Base-by-base conservation (phyloP, 2,888 invertebrate genomes). In the Nemapogon koenigi region DNA sequence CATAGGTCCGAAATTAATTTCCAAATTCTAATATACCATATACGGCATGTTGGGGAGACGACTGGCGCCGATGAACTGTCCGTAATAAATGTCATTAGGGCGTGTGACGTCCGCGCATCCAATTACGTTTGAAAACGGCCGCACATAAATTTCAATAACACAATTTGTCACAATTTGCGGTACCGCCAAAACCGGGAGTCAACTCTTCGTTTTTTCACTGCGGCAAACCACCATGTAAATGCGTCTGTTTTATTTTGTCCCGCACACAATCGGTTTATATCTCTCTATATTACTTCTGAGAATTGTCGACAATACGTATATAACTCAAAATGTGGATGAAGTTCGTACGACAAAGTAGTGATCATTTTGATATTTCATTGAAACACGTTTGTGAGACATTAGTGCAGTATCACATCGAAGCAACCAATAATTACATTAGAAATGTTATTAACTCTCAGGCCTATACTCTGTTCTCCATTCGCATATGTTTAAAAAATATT, bases 91-190 rank as follows among this genome's bases (percentile, higher is more conserved):
- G 65, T 65, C 66, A 69, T 72, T 64, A 69, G 64, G 61, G 59
- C 57, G 59, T 57, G 59, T 69, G 69, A 67, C 68, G 67, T 70
- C 65, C 61, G 62, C 57, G 58, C 63, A 62, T 67, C 64, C 66
- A 72, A 68, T 70, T 72, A 70, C 62, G 61, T 64, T 65, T 64
- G 63, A 69, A 72, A 68, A 69, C 64, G 64, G 65, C 61, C 59
- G 62, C 60, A 67, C 68, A 68, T 70, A 67, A 71, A 72, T 71
- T 71, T 68, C 68, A 64, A 70, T 68, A 70, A 69, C 59, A 65
- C 62, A 66, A 69, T 71, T 69, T 68, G 66, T 67, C 64, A 67
- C 64, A 65, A 64, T 66, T 67, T 68, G 65, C 54, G 67, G 64
- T 50, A 55, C 49, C 51, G 47, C 49, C 53, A 44, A 51, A 58